Base-by-base conservation (phyloP, 2,888 invertebrate genomes). In the Bimastos eiseni region DNA sequence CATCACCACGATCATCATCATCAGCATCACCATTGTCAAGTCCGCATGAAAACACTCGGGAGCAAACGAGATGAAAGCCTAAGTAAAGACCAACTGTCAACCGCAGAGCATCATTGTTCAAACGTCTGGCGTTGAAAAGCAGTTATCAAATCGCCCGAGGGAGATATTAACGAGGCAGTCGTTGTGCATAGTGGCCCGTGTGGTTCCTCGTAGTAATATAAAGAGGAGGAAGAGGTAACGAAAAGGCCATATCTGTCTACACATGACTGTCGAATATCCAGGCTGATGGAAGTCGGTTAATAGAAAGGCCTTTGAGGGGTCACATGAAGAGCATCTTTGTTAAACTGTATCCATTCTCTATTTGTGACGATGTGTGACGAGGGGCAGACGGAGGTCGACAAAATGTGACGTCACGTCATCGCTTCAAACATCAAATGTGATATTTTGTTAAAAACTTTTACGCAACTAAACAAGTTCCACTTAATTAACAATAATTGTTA, bases 1-100 rank as follows among this genome's bases (percentile, higher is more conserved):
- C 0, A 24, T 49, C 49, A 49, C 5, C 24, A 49, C 11, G 24
- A n/a, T 11, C 70, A n/a, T 70, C 70, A n/a, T 17, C 41, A 21
- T 55, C 49, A 89, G 1, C 89, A 49, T 89, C 70, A 55, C 33
- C 37, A 49, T 89, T 3, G 34, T 89, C 49, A 89, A 33, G 17
- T 4, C 44, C 36, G 0, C 36, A 4, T 1, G 4, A n/a, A 34
- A n/a, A 19, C 15, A 0, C 13, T 70, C 11, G 30, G n/a, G 30
- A n/a, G n/a, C 8, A 17, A 24, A 24, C 13, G 70, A 49, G 70
- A n/a, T 8, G 30, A 70, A 70, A 70, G n/a, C 30, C 70, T 70
- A 70, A 70, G n/a, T n/a, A n/a, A n/a, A 70, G 70, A 70, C 30
- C 6, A 8, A 11, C 6, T n/a, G 70, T n/a, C n/a, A 70, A 5